Conservation (phyloP, 1,140 invertebrate genomes). For the Campoletis sonorensis region DNA sequence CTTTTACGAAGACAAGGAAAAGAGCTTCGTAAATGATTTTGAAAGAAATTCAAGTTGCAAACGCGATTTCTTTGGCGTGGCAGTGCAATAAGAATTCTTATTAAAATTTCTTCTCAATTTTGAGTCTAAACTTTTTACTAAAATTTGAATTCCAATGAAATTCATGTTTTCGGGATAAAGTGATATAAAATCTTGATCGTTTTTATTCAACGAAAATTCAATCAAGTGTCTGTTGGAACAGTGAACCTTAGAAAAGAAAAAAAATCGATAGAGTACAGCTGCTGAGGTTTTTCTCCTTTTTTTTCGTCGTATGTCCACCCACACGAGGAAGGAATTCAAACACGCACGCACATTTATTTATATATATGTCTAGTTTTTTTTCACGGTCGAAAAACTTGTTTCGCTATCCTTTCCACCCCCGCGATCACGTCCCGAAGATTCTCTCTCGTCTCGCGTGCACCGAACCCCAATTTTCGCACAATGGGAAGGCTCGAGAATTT, state of each 20-base stretch:
- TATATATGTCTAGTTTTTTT: conserved; percentile 64
- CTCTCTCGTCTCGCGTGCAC: conserved; percentile 47
- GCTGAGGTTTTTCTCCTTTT: conserved; percentile 55
- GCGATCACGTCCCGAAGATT: conserved; percentile 54
- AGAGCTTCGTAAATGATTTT: not conserved
- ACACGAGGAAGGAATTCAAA: not conserved
- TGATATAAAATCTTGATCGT: no score
- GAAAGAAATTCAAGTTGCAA: not conserved
- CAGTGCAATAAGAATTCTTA: no score
- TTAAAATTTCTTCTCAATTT: no score
- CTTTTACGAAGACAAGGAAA: not conserved
- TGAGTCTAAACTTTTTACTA: no score
- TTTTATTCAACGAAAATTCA: no score
- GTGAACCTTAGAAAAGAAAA: not conserved
- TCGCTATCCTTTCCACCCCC: conserved; percentile 69
- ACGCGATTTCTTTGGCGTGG: not conserved
- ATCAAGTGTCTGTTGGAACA: no score
- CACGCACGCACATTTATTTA: not conserved
- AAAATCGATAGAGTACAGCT: conserved; percentile 48
- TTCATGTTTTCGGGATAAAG: no score
- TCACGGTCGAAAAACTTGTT: conserved; percentile 66
- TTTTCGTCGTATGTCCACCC: conserved; percentile 25
- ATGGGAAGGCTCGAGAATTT: conserved; percentile 66
- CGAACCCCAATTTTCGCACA: conserved; percentile 71
- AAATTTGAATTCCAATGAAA: no score